phyloP scores from a whole-genome alignment of 2,888 invertebrate species.

The Spodoptera picta region DNA sequence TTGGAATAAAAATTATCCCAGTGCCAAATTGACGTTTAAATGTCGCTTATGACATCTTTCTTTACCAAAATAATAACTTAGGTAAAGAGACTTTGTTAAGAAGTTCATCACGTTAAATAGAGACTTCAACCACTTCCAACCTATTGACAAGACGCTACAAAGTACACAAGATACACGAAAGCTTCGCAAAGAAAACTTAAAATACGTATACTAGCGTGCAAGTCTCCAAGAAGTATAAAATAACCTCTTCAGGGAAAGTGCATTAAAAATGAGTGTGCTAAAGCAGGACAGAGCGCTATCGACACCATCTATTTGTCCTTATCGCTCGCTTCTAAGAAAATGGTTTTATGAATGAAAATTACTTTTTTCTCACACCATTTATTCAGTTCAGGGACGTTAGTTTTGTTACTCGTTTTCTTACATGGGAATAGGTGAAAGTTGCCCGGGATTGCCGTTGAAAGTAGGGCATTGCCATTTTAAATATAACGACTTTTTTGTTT shows the following conservation, averaged over 20 bases:
- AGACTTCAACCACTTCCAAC: constrained; percentile 9
- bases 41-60: too few species aligned
- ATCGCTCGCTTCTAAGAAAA: constrained; percentile 79
- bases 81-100: background rate
- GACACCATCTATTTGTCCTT: constrained; percentile 59
- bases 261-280: constrained; percentile 83
- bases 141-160: constrained; percentile 49
- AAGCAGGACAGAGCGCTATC: constrained; percentile 67
- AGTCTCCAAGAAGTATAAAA: constrained; percentile 80
- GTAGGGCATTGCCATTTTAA: constrained; percentile 55
- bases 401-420: constrained; percentile 72
- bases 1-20: too few species aligned
- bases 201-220: constrained; percentile 67
- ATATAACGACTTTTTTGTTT: constrained; percentile 24
- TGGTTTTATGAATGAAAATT: constrained; percentile 87
- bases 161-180: constrained; percentile 64
- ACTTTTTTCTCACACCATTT: constrained; percentile 85
- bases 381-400: constrained; percentile 79
- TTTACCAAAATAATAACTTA: too few species aligned
- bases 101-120: constrained; percentile 1
- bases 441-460: constrained; percentile 63
- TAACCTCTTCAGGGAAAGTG: constrained; percentile 81
- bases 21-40: too few species aligned
- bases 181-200: constrained; percentile 60
- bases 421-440: constrained; percentile 77